phyloP scores from a whole-genome alignment of 2,113 vertebrate genomes.

The Nicator chloris region DNA sequence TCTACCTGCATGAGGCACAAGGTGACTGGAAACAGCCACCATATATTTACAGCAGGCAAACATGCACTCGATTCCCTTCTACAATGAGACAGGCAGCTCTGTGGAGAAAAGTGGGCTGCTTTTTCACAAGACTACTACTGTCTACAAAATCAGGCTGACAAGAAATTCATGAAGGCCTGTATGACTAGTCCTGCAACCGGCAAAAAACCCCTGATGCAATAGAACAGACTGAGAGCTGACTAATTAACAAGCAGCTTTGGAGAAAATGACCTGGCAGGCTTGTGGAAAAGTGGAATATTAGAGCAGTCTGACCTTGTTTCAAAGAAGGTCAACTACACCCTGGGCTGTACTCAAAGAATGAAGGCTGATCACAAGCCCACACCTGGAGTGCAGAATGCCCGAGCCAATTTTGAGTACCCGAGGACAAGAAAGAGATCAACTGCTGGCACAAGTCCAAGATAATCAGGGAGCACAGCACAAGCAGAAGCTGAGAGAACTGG shows the following conservation, averaged over 20 bases:
- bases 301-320: background rate
- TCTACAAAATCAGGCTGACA: background rate
- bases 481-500: background rate
- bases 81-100: background rate
- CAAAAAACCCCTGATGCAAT: rapidly evolving
- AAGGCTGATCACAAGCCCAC: background rate
- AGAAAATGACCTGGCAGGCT: background rate
- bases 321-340: background rate
- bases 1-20: background rate
- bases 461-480: background rate
- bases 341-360: background rate
- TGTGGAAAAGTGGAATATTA: background rate
- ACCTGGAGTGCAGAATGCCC: background rate
- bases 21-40: background rate
- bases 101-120: background rate
- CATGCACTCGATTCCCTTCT: background rate
- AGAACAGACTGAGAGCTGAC: background rate
- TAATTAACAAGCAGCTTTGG: background rate
- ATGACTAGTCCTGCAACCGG: background rate
- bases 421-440: background rate
- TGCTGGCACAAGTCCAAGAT: background rate
- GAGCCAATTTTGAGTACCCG: background rate
- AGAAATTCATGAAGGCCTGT: background rate
- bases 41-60: background rate
- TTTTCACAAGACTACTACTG: background rate